phyloP scores from a whole-genome alignment of 2,888 invertebrate species.

The Morpho achilles region DNA sequence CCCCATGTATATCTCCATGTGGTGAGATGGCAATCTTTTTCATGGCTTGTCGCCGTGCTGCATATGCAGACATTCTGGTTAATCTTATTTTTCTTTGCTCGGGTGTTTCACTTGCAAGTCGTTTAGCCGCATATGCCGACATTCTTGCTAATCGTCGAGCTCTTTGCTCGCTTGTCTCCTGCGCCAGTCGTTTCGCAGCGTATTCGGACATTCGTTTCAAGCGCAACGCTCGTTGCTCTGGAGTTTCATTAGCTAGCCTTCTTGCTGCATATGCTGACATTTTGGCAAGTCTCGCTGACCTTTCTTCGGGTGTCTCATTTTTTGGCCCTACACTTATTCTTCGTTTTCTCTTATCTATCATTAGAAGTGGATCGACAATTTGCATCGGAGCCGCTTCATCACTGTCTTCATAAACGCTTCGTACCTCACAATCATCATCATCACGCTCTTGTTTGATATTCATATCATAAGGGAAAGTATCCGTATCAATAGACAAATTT shows the following conservation, averaged over 20 bases:
- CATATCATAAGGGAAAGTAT: conserved; percentile 27
- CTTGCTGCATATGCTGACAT: conserved; percentile 73
- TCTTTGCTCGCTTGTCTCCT: conserved; percentile 61
- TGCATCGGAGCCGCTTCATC: conserved; percentile 27
- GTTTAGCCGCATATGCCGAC: conserved; percentile 67
- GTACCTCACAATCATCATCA: conserved; percentile 19
- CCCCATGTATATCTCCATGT: not conserved
- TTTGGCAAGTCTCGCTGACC: conserved; percentile 56
- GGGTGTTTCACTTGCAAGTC: conserved; percentile 62
- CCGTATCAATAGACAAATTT: conserved; percentile 40
- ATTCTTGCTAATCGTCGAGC: conserved; percentile 60
- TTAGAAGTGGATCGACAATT: conserved; percentile 42
- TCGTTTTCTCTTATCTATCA: conserved; percentile 32
- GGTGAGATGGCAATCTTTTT: conserved; percentile 37
- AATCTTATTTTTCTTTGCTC: conserved; percentile 58
- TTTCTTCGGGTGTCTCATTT: conserved; percentile 53
- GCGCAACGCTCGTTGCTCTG: conserved; percentile 56
- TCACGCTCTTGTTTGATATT: conserved; percentile 43
- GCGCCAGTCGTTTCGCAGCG: conserved; percentile 58
- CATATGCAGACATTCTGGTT: conserved; percentile 66
- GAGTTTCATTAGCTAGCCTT: conserved; percentile 62
- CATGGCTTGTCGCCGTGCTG: conserved; percentile 58
- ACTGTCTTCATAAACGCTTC: conserved; percentile 22
- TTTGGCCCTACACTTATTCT: conserved; percentile 40
- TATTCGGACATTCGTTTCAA: conserved; percentile 70